These are phyloP conservation scores for honey bee (Apis mellifera) DNA, from an alignment of 1,140 invertebrate genomes.

Conservation along the genomic window DNA sequence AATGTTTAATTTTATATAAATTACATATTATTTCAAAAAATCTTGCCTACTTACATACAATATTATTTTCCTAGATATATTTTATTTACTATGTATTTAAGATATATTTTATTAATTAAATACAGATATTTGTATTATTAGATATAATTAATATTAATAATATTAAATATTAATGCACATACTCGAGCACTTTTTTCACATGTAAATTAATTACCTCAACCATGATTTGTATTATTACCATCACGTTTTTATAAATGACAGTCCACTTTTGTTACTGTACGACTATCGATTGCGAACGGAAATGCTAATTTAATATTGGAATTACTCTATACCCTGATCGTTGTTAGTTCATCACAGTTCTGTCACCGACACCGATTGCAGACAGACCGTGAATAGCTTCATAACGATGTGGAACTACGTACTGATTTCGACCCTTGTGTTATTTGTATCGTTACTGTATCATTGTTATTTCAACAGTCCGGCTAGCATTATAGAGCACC, in stretches of 20 bases:
- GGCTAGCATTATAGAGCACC: slow-evolving; percentile 71
- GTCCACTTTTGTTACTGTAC: slow-evolving; percentile 16
- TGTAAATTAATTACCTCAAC: no score
- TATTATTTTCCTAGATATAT: no score
- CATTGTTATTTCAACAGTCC: slow-evolving; percentile 70
- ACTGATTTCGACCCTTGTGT: slow-evolving; percentile 65
- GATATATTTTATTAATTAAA: no score
- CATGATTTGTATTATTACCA: neutral
- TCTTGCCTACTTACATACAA: no score
- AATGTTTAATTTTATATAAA: no score
- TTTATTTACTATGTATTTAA: no score
- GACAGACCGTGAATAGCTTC: slow-evolving; percentile 7
- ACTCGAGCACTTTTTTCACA: no score
- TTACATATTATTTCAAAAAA: no score
- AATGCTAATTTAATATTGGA: slow-evolving; percentile 79
- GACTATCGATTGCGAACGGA: slow-evolving; percentile 57
- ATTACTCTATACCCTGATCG: slow-evolving; percentile 57
- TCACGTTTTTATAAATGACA: slow-evolving; percentile 2
- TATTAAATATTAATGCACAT: no score
- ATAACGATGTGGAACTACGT: slow-evolving; percentile 74
- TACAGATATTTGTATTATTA: no score
- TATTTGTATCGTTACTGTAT: slow-evolving; percentile 72
- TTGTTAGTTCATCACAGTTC: slow-evolving; percentile 32
- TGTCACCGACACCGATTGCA: slow-evolving; percentile 32
- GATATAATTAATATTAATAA: no score